Conservation (phyloP, 2,113 vertebrate genomes). For the Agelaius tricolor region DNA sequence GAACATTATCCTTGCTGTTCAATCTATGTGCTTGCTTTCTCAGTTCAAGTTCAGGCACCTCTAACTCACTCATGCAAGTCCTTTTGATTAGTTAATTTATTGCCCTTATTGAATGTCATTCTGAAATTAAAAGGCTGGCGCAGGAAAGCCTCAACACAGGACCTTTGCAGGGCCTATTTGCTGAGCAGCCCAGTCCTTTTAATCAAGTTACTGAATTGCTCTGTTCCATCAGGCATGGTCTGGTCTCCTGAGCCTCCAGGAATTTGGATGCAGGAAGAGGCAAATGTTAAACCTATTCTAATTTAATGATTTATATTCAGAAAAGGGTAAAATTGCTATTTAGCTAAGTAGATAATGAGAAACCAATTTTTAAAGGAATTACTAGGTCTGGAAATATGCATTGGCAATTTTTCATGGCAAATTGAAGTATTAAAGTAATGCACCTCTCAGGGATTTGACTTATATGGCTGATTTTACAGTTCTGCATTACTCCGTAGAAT, state of each 20-base stretch:
- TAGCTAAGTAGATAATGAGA: background rate
- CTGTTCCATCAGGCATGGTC: background rate
- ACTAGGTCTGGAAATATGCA: background rate
- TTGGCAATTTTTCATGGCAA: background rate
- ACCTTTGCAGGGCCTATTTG: background rate
- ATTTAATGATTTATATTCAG: constrained; percentile 22
- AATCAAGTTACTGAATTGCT: constrained; percentile 36
- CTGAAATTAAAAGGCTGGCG: constrained; percentile 47
- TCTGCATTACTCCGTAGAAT: background rate
- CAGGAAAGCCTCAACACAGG: background rate
- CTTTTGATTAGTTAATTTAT: constrained; percentile 34
- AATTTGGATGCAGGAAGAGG: background rate
- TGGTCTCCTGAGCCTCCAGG: constrained; percentile 2
- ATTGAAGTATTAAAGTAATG: background rate
- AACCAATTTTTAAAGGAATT: constrained; percentile 4
- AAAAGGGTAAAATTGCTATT: constrained; percentile 13
- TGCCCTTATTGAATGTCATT: constrained; percentile 26
- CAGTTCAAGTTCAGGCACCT: constrained; percentile 3
- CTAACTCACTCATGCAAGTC: background rate
- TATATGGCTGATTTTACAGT: background rate
- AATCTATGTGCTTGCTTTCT: background rate
- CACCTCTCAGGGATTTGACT: background rate
- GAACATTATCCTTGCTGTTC: background rate
- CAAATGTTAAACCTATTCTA: constrained; percentile 42
- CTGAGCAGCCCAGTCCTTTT: constrained; percentile 21